These are phyloP conservation scores for Dryobota labecula DNA, from an alignment of 2,888 invertebrate genomes.

Conservation along the genomic window DNA sequence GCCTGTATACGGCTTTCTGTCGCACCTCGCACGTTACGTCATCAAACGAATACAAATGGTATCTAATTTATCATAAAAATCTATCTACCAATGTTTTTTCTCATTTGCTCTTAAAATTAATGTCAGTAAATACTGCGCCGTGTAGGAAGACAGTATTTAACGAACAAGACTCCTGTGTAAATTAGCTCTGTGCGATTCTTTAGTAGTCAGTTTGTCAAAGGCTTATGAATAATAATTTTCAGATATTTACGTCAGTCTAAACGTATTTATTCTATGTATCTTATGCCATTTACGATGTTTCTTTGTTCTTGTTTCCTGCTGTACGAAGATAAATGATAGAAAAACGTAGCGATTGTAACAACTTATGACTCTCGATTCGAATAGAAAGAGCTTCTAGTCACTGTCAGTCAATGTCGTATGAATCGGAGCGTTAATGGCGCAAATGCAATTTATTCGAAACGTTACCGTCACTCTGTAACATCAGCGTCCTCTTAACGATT, in stretches of 20 bases:
- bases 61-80: background rate
- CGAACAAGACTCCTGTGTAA: conserved; percentile 29
- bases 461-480: conserved; percentile 40
- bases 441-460: conserved; percentile 60
- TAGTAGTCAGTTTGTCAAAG: conserved; percentile 34
- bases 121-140: conserved; percentile 15
- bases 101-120: conserved; percentile 5
- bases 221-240: conserved; percentile 48
- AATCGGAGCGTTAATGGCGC: conserved; percentile 46
- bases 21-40: background rate
- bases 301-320: conserved; percentile 34
- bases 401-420: conserved; percentile 55
- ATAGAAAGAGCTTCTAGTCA: conserved; percentile 48
- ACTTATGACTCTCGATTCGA: conserved; percentile 50
- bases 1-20: background rate
- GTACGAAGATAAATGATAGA: conserved; percentile 39
- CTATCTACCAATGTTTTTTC: background rate
- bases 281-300: conserved; percentile 13
- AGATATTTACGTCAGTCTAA: conserved; percentile 39
- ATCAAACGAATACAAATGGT: conserved; percentile 15
- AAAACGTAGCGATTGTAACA: conserved; percentile 39
- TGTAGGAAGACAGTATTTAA: conserved; percentile 22
- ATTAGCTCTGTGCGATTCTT: conserved; percentile 33
- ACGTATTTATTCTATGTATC: conserved; percentile 28
- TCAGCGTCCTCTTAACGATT: conserved; percentile 55